Evolutionary conservation across 2,888 invertebrate species (phyloP), one percentile per base, ranked within the genome.

Genomic region (Apotomis betuletana): DNA sequence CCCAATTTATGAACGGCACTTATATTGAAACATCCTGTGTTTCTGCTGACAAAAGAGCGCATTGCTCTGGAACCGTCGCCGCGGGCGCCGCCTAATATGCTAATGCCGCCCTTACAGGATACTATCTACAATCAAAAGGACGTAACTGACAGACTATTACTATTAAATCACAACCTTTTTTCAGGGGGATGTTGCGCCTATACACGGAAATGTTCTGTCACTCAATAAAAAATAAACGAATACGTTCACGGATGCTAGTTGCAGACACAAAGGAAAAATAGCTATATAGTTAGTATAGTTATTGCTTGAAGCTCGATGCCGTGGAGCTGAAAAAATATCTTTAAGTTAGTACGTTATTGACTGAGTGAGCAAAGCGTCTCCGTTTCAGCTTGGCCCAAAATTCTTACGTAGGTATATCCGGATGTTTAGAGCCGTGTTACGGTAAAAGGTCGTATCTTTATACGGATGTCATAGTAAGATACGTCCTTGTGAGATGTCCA

Each of bases 41-140:
- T 84, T 84, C 79, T 74, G 89, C 88, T 89, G 88, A 89, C 88
- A 86, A 88, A 84, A 84, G 63, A 83, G 84, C 82, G 79, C 74
- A 77, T 78, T 76, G 78, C 80, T 81, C 78, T 82, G 83, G 82
- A 80, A 80, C 80, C 82, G 84, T 82, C 83, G 88, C 89, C 87
- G 79, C 78, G 77, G 85, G 89, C 87, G 83, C 80, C 86, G 86
- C 83, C 86, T 87, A 86, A 87, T 88, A 89, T 89, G 89, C 85
- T 87, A 88, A 89, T 58, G 38, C 58, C 38, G 58, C 15, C 27
- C 49, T 61, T 15, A 3, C 46, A 49, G 9, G 10, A 27, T 12
- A 10, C 4, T 3, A 6, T 49, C 3, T 9, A 49, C 9, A 49
- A 36, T 49, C 12, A 61, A 49, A 61, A 61, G 8, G 49, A 15